Conservation (phyloP, 2,113 vertebrate genomes). For the Cervus canadensis region DNA sequence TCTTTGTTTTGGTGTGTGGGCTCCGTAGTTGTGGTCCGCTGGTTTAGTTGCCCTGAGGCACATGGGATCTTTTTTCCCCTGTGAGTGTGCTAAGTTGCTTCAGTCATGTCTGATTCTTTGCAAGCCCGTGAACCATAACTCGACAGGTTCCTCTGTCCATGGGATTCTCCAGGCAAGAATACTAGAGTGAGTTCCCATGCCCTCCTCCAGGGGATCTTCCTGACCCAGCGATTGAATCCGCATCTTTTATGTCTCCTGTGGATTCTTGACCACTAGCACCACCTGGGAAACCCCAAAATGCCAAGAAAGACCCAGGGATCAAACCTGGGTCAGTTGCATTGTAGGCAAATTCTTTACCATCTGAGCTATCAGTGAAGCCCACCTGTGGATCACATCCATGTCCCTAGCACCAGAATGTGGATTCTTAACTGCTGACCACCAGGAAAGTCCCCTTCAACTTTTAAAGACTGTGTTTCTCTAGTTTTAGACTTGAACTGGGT, state of each 20-base stretch:
- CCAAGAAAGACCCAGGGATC: neutral
- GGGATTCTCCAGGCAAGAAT: neutral
- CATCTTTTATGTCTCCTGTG: neutral
- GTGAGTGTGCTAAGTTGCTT: neutral
- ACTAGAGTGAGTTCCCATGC: neutral
- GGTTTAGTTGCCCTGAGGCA: neutral
- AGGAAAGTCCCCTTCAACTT: neutral
- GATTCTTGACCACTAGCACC: neutral
- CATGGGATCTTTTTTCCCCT: neutral
- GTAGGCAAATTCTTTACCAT: neutral
- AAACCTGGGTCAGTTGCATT: neutral
- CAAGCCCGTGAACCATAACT: neutral
- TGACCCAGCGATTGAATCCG: too few relatives aligned
- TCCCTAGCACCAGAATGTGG: neutral
- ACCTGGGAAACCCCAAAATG: neutral
- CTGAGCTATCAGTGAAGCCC: neutral
- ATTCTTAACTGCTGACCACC: neutral
- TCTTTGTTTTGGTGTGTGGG: neutral
- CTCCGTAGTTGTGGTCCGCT: neutral
- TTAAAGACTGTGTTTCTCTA: neutral
- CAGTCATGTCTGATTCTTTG: neutral
- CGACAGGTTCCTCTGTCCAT: neutral
- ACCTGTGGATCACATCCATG: rapidly evolving
- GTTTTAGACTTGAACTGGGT: neutral
- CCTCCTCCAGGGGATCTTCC: neutral